phyloP scores from a whole-genome alignment of 2,113 vertebrate genomes.

The Chaetodon auriga region DNA sequence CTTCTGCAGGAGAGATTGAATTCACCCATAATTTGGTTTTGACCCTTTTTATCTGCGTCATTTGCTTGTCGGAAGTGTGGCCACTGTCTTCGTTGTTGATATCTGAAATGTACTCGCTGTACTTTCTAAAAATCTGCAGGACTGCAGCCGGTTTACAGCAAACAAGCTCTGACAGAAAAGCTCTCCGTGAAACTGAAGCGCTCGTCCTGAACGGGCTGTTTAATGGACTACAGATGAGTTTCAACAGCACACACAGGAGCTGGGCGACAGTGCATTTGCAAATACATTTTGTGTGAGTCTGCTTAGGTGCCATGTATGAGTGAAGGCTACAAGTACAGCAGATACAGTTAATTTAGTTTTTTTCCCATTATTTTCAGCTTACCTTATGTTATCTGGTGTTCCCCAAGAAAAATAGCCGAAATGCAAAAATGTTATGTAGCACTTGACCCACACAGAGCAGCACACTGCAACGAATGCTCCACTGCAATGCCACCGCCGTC shows the following conservation, averaged over 20 bases:
- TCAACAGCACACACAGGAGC: constrained; percentile 26
- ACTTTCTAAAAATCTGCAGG: constrained; percentile 32
- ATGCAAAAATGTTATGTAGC: background rate
- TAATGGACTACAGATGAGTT: constrained; percentile 74
- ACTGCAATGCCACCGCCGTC: background rate
- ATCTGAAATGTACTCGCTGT: constrained; percentile 48
- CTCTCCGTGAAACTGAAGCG: constrained; percentile 55
- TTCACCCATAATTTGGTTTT: constrained; percentile 81
- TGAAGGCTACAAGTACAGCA: constrained; percentile 6
- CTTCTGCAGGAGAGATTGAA: constrained; percentile 75
- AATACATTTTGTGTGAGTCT: constrained; percentile 37
- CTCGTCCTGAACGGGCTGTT: constrained; percentile 17
- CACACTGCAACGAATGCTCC: constrained; percentile 7
- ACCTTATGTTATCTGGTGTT: constrained; percentile 1
- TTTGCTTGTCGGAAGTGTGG: constrained; percentile 62
- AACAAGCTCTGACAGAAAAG: constrained; percentile 57
- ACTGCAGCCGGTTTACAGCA: constrained; percentile 29
- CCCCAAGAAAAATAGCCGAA: background rate
- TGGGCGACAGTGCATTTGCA: constrained; percentile 51
- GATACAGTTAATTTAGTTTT: background rate
- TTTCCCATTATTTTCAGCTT: constrained; percentile 8
- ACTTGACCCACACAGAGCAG: constrained; percentile 8
- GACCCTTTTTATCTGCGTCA: constrained; percentile 60
- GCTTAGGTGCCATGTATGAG: background rate
- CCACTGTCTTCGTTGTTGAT: constrained; percentile 51